Base-by-base conservation (phyloP, 2,888 invertebrate genomes). In the Thecophora atra region DNA sequence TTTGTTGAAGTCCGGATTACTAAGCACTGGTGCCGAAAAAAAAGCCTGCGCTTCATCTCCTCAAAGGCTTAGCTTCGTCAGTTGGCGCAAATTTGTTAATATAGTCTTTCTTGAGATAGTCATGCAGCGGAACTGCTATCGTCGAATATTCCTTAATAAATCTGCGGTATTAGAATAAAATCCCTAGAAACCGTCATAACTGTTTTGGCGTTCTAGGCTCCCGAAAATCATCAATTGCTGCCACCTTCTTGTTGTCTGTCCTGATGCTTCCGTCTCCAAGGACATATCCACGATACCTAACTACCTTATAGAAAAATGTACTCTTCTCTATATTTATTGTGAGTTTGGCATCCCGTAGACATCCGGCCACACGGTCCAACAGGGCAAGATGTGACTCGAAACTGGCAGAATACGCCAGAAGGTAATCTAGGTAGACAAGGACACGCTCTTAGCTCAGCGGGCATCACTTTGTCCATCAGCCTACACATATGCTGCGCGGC, bases 351-450 rank as follows among this genome's bases (percentile, higher is more conserved):
- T 19, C n/a, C 24, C 60, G 17, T 2, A 73, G 51, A 60, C n/a
- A 19, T 17, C 58, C 5, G 21, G 69, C 56, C 2, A 69, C n/a
- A 17, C 69, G 65, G 28, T 69, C 54, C 19, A 70, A 42, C 13
- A 58, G 15, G n/a, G 52, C 19, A n/a, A 73, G 42, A 62, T 73
- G 70, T n/a, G 58, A 37, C 1, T 73, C 71, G 65, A 71, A 73
- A 15, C 24, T 63, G 21, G 65, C 73, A 6, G 68, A 66, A 15
- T 37, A 67, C 2, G 71, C 17, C 15, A 73, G 26, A 3, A 71
- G 21, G n/a, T 73, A 63, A 17, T 71, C 73, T 4, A 71, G 30
- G 19, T 71, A 65, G 2, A 71, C 51, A 30, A 71, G 65, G 11
- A 71, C 64, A 6, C 56, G 44, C 8, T 44, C 30, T 15, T 37